phyloP scores from a whole-genome alignment of 2,113 vertebrate genomes.

The Ceuthmochares aereus region DNA sequence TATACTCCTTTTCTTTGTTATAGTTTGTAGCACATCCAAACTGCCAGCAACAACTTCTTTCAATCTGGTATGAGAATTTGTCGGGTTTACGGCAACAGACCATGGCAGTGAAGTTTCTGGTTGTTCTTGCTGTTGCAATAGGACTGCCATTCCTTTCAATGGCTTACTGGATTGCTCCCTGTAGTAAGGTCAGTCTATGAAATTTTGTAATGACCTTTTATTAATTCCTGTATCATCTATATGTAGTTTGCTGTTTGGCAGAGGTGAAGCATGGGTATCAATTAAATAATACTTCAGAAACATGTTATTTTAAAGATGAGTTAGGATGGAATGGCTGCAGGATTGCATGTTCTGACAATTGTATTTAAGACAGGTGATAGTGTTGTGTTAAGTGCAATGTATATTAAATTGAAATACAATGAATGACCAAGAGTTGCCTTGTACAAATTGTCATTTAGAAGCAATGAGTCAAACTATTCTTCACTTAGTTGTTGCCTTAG shows the following conservation, averaged over 20 bases:
- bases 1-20: not conserved
- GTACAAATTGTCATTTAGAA: not conserved
- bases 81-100: constrained; percentile 91
- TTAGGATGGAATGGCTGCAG: not conserved
- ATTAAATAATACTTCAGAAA: not conserved
- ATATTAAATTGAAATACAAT: not conserved
- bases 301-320: not conserved
- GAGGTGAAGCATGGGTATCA: not conserved
- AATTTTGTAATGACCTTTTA: not conserved
- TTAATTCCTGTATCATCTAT: not conserved
- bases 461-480: not conserved
- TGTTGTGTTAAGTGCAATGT: not conserved
- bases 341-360: not conserved
- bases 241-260: not conserved
- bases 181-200: constrained; percentile 88
- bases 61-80: constrained; percentile 96
- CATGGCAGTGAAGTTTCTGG: constrained; percentile 88
- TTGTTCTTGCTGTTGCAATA: constrained; percentile 87
- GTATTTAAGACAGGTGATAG: not conserved
- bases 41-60: constrained; percentile 95
- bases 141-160: constrained; percentile 90
- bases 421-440: not conserved
- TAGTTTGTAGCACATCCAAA: constrained; percentile 98
- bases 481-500: not conserved
- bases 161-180: constrained; percentile 92